Conservation (phyloP, 2,888 invertebrate species). For the Cecidostiba fungosa region DNA sequence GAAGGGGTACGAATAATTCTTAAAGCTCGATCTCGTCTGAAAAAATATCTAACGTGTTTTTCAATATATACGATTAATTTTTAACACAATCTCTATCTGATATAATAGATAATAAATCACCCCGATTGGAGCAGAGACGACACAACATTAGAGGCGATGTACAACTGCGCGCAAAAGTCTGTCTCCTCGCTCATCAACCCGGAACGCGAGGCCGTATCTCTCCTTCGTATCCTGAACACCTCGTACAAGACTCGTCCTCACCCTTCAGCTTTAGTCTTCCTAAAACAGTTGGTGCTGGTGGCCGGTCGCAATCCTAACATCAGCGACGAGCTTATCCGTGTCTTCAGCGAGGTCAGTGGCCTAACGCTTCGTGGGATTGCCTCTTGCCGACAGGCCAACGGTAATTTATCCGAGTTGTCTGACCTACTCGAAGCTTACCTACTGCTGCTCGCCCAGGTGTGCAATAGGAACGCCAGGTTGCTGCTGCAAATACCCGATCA, state of each 20-base stretch:
- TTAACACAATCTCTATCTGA: not conserved
- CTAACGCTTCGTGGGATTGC: conserved; percentile 75
- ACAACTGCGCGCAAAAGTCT: conserved; percentile 73
- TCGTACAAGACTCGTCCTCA: conserved; percentile 80
- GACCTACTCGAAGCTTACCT: conserved; percentile 89
- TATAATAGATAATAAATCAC: conserved; percentile 80
- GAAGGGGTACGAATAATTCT: conserved; percentile 50
- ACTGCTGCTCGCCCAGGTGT: conserved; percentile 83
- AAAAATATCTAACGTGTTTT: not conserved
- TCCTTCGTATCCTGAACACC: conserved; percentile 71
- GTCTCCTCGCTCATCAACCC: conserved; percentile 74
- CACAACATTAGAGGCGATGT: conserved; percentile 85
- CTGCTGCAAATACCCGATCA: conserved; percentile 78
- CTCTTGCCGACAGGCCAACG: conserved; percentile 73
- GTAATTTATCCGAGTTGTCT: conserved; percentile 83
- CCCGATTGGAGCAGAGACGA: conserved; percentile 84
- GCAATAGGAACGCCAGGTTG: conserved; percentile 83
- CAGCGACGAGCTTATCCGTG: conserved; percentile 65
- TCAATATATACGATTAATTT: not conserved
- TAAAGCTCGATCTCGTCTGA: not conserved
- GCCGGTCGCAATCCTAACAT: conserved; percentile 79
- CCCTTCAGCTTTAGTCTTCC: conserved; percentile 77
- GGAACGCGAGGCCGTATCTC: conserved; percentile 71
- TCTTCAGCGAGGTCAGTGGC: conserved; percentile 73
- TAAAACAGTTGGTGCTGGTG: conserved; percentile 79